These are phyloP conservation scores for Anas platyrhynchos DNA, from an alignment of 2,113 vertebrate species.

Conservation along the genomic window DNA sequence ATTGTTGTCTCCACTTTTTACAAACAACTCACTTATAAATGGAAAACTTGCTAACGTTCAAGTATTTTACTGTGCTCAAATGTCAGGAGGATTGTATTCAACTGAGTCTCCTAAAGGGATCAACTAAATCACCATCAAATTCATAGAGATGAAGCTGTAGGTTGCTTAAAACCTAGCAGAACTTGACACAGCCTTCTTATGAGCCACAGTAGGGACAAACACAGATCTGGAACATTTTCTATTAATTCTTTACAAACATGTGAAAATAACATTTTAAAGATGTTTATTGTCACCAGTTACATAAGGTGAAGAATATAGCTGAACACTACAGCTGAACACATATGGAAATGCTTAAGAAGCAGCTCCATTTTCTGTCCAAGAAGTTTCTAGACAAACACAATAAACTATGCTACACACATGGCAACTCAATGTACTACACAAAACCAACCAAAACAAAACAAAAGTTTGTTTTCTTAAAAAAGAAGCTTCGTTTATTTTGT, in stretches of 20 bases:
- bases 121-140: neutral
- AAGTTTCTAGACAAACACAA: slow-evolving; percentile 38
- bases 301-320: slow-evolving; percentile 8
- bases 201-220: neutral
- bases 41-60: slow-evolving; percentile 1
- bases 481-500: neutral
- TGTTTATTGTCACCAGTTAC: slow-evolving; percentile 21
- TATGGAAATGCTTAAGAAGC: slow-evolving; percentile 51
- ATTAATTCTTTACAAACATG: neutral
- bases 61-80: neutral
- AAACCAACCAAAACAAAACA: neutral
- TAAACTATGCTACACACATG: neutral
- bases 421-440: neutral
- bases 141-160: neutral
- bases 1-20: slow-evolving; percentile 18
- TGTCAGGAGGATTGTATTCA: slow-evolving; percentile 6
- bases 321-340: slow-evolving; percentile 33
- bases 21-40: slow-evolving; percentile 37
- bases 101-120: slow-evolving; percentile 11
- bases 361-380: slow-evolving; percentile 32
- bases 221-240: neutral
- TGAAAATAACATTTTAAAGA: neutral
- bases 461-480: neutral
- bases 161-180: neutral
- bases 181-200: neutral